Base-by-base conservation (phyloP, 2,888 invertebrate species). In the Hartigia nigra region DNA sequence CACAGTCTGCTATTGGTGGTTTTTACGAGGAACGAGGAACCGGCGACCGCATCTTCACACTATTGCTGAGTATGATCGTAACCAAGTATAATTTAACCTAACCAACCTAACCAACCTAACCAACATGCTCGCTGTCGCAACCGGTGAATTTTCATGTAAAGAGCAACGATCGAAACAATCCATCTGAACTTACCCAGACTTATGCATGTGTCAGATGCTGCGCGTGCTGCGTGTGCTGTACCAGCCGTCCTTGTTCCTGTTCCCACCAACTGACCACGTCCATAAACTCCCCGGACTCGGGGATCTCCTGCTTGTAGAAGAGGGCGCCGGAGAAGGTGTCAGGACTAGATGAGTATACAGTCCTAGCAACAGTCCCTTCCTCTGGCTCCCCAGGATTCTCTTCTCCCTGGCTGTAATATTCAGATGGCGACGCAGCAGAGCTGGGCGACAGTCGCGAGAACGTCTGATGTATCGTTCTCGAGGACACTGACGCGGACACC, bases 231-330 rank as follows among this genome's bases (percentile, higher is more conserved):
- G 83, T 81, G 80, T 88, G 90, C 82, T 91, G 91, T 76, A 87
- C 87, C 75, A 90, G 83, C 79, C 90, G 87, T 77, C 89, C 89
- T 85, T 91, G 91, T 84, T 92, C 92, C 84, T 91, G 91, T 85
- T 91, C 91, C 91, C 91, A 91, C 91, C 91, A 91, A 87, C 89
- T 91, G 83, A 91, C 91, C 72, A 91, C 90, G 84, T 91, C 91
- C 90, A 91, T 90, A 86, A 91, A 90, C 86, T 91, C 91, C 31
- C 89, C 86, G 70, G 87, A 81, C 75, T 88, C 90, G 72, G 87
- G 86, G 77, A 89, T 86, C 86, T 90, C 91, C 83, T 91, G 91
- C 80, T 90, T 91, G 84, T 89, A 91, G 83, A 91, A 91, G 35
- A 91, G 84, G 35, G 90, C 88, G 3, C 90, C 90, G 78, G 90